These are phyloP conservation scores for Polietes domitor DNA, from an alignment of 2,888 invertebrate species.

Conservation along the genomic window DNA sequence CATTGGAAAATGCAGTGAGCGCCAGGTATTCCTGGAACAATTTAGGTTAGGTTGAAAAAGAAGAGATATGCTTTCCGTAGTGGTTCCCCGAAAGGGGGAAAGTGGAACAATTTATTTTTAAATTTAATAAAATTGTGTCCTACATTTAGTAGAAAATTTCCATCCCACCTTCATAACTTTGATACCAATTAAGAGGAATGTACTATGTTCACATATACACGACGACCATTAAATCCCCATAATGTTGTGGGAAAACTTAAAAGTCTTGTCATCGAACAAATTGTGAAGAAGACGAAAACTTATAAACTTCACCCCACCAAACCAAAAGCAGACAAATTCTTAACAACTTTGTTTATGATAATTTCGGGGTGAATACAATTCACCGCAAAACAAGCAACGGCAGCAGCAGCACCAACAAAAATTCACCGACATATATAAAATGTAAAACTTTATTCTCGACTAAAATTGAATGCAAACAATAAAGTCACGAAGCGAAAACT, in stretches of 20 bases:
- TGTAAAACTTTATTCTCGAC: background rate
- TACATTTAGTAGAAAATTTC: too few species aligned
- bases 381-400: background rate
- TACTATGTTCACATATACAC: too few species aligned
- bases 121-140: too few species aligned
- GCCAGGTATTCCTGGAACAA: too few species aligned
- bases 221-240: too few species aligned
- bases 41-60: too few species aligned
- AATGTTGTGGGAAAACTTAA: background rate
- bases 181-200: too few species aligned
- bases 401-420: background rate
- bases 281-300: background rate
- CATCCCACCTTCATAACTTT: too few species aligned
- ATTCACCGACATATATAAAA: slow-evolving; percentile 6
- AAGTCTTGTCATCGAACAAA: background rate
- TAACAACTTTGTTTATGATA: slow-evolving; percentile 13
- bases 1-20: too few species aligned
- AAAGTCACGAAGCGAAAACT: slow-evolving; percentile 2
- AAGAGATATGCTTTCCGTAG: too few species aligned
- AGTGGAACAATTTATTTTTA: too few species aligned
- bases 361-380: background rate
- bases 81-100: too few species aligned
- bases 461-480: background rate
- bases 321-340: background rate
- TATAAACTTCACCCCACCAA: background rate